A percentile compares a stretch with the other conserved stretches of the same genome.
These are phyloP conservation scores for Mimumesa dahlbomi DNA, from an alignment of 2,888 invertebrate species.

Conservation along the genomic window DNA sequence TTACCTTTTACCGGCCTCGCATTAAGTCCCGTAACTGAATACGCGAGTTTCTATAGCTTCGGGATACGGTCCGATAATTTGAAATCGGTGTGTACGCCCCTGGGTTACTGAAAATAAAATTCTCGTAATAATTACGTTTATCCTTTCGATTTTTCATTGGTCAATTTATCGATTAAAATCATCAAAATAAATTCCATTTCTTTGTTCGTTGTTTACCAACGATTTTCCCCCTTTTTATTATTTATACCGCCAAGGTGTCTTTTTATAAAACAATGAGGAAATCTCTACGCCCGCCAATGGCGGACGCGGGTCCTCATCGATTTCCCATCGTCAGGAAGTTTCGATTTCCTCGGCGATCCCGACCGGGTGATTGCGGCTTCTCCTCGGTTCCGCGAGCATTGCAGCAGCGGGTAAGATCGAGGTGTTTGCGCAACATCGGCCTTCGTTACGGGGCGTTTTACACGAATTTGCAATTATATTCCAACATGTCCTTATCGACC, in stretches of 20 bases:
- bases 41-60: not conserved
- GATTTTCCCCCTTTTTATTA: too few species aligned
- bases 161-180: too few species aligned
- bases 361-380: not conserved
- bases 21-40: not conserved
- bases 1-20: not conserved
- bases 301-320: too few species aligned
- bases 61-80: not conserved
- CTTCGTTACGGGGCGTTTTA: constrained; percentile 44
- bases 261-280: too few species aligned
- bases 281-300: too few species aligned
- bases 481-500: constrained; percentile 73
- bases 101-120: too few species aligned
- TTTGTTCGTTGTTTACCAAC: too few species aligned
- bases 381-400: not conserved
- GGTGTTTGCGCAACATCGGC: constrained; percentile 50
- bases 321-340: too few species aligned
- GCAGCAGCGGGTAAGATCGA: constrained; percentile 32
- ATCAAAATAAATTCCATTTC: too few species aligned
- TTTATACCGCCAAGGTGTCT: too few species aligned
- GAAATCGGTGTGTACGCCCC: not conserved
- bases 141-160: too few species aligned
- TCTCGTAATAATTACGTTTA: too few species aligned
- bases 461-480: constrained; percentile 76
- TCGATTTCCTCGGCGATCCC: not conserved